A percentile compares a stretch with the other conserved stretches of the same genome.
These are phyloP conservation scores for Yoshiicerus persimilis DNA, from an alignment of 1,140 invertebrate species.

Conservation along the genomic window DNA sequence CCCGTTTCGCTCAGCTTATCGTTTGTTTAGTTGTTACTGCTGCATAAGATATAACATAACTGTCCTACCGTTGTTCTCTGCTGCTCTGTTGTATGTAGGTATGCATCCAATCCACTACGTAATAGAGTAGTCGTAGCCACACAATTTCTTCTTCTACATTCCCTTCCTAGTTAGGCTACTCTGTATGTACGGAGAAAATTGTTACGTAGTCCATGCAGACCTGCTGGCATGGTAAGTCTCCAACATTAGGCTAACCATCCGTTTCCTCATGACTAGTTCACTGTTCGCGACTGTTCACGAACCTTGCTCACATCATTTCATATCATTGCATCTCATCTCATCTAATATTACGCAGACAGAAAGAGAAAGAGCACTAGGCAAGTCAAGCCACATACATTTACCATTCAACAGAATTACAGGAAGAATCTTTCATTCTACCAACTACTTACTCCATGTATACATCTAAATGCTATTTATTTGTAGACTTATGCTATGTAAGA, in stretches of 20 bases:
- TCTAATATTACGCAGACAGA: conserved; percentile 11
- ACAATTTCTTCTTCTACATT: background rate
- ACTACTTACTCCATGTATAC: background rate
- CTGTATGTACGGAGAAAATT: background rate
- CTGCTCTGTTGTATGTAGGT: background rate
- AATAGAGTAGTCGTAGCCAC: background rate
- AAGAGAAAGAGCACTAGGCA: background rate
- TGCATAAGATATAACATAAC: too few relatives aligned
- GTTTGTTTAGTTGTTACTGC: background rate
- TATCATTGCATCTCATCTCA: conserved; percentile 21
- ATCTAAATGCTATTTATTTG: background rate
- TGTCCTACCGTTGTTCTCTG: too few relatives aligned
- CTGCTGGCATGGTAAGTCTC: background rate
- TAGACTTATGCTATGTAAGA: background rate
- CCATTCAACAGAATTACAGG: background rate
- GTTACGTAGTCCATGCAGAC: background rate
- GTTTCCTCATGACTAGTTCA: conserved; percentile 10
- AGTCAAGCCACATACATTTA: conserved; percentile 8
- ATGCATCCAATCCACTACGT: background rate
- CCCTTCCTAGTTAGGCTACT: background rate
- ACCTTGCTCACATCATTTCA: conserved; percentile 9
- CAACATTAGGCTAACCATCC: background rate
- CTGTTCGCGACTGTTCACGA: background rate
- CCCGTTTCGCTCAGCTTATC: background rate
- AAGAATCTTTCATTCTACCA: conserved; percentile 2